Evolutionary conservation across 1,140 invertebrate species (phyloP).

Genomic region (Aphelinus atriplicis): DNA sequence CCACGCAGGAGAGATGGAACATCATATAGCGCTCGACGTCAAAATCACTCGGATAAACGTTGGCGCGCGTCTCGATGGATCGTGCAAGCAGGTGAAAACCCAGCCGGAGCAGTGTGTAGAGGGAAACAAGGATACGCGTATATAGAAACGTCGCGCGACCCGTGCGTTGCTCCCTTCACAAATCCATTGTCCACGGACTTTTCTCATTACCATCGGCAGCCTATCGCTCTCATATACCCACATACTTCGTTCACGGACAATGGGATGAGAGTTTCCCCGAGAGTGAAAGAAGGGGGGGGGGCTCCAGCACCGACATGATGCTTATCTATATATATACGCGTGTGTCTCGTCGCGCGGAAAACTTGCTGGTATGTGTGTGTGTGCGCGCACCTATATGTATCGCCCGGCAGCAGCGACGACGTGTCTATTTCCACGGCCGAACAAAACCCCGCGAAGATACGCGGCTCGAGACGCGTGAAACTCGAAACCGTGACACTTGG

Average conservation of each 20-base stretch:
- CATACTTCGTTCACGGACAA: constrained; percentile 3
- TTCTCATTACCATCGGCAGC: constrained; percentile 30
- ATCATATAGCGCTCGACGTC: too few relatives aligned
- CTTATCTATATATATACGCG: constrained; percentile 4
- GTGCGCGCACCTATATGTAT: neutral
- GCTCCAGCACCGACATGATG: neutral
- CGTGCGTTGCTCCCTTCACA: too few relatives aligned
- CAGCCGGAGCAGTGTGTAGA: too few relatives aligned
- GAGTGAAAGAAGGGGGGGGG: neutral
- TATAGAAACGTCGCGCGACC: too few relatives aligned
- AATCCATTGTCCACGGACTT: neutral
- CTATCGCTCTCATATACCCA: constrained; percentile 30
- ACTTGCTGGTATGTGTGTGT: neutral
- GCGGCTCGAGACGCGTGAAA: neutral
- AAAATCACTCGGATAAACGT: too few relatives aligned
- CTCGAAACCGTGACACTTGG: constrained; percentile 36
- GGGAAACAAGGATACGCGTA: too few relatives aligned
- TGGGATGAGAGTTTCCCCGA: neutral
- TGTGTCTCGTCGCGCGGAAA: constrained; percentile 11
- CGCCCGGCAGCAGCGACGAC: neutral
- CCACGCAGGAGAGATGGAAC: too few relatives aligned
- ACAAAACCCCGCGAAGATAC: neutral
- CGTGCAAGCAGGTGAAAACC: too few relatives aligned
- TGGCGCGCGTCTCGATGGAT: too few relatives aligned
- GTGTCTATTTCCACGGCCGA: constrained; percentile 30